These are phyloP conservation scores for Yasuhikotakia modesta DNA, from an alignment of 2,797 vertebrate genomes.

Conservation along the genomic window DNA sequence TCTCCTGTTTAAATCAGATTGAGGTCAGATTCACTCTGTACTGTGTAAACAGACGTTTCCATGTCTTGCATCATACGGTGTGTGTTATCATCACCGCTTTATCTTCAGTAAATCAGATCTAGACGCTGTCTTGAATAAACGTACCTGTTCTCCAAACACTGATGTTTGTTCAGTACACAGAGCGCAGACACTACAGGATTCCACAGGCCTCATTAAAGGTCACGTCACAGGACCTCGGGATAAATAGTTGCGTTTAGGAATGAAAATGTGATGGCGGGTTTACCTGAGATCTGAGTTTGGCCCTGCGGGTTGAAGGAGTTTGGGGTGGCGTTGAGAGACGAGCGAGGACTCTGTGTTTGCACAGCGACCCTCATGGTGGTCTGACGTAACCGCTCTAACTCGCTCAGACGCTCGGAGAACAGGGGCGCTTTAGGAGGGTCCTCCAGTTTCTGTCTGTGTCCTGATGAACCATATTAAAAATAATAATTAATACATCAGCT, in stretches of 20 bases:
- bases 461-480: conserved; percentile 65
- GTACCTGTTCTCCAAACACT: conserved; percentile 22
- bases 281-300: conserved; percentile 92
- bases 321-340: conserved; percentile 53
- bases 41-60: not conserved
- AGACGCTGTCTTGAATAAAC: conserved; percentile 27
- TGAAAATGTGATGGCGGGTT: conserved; percentile 58
- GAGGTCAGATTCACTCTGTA: not conserved
- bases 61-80: conserved; percentile 22
- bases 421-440: conserved; percentile 88
- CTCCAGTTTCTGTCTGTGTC: conserved; percentile 94
- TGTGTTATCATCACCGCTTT: not conserved
- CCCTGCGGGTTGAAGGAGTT: conserved; percentile 86
- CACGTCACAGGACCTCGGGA: not conserved
- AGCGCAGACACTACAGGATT: not conserved
- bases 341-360: conserved; percentile 60
- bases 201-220: conserved; percentile 11
- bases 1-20: conserved; percentile 31
- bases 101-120: conserved; percentile 3
- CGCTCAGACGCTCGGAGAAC: conserved; percentile 91
- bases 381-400: conserved; percentile 90
- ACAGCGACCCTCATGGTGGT: conserved; percentile 79
- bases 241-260: not conserved
- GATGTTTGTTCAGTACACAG: conserved; percentile 31
- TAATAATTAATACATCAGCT: conserved; percentile 33